These are phyloP conservation scores for mouse (Mus musculus) DNA, from an alignment of 2,113 vertebrate species.

Conservation along the genomic window GRCm39 chr12:69200501-69201000, in stretches of 20 bases:
- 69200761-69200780: not conserved
- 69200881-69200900: not conserved
- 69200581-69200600: not conserved
- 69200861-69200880: not conserved
- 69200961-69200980: not conserved
- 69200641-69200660: not conserved
- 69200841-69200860: not conserved
- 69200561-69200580: not conserved
- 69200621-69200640: not conserved
- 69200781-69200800: not conserved
- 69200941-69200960: not conserved
- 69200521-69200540: not conserved
- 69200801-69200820: not conserved
- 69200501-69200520: not conserved
- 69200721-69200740: not conserved
- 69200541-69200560: not conserved
- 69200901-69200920: not conserved
- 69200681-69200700: not conserved
- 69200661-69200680: not conserved
- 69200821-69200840: not conserved
- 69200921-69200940: not conserved
- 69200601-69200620: not conserved
- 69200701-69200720: not conserved
- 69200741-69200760: not conserved
- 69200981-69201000: not conserved